Percentiles rank a stretch among this genome's conserved stretches.
Evolutionary conservation across 2,888 invertebrate genomes (phyloP).

Genomic region (Drosophila paranaensis): DNA sequence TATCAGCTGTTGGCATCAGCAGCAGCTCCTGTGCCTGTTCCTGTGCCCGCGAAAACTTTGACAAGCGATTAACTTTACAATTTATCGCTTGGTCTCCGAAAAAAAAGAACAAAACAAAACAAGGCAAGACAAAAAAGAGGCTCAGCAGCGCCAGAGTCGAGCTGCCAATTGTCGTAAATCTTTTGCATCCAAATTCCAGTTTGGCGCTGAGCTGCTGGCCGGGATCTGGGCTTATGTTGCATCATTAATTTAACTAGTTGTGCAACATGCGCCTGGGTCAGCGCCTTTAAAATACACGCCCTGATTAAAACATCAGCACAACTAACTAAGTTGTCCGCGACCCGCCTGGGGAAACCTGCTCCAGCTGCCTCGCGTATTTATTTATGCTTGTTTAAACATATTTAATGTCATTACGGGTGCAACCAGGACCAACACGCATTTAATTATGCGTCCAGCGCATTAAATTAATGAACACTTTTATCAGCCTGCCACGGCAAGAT

Average conservation of each 20-base stretch:
- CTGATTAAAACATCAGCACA: slow-evolving; percentile 77
- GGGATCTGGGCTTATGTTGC: slow-evolving; percentile 57
- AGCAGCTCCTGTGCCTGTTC: slow-evolving; percentile 33
- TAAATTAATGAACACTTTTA: slow-evolving; percentile 78
- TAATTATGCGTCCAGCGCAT: slow-evolving; percentile 75
- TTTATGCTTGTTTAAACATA: slow-evolving; percentile 81
- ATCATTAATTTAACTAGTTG: slow-evolving; percentile 82
- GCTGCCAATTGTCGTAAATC: slow-evolving; percentile 70
- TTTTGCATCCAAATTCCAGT: slow-evolving; percentile 32
- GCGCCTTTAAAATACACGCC: slow-evolving; percentile 53
- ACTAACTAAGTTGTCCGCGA: slow-evolving; percentile 33
- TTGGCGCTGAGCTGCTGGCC: slow-evolving; percentile 1
- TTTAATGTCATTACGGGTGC: slow-evolving; percentile 78
- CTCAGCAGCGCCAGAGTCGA: slow-evolving; percentile 27
- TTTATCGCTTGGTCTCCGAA: slow-evolving; percentile 63
- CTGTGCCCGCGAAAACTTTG: slow-evolving; percentile 70
- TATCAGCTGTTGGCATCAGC: slow-evolving; percentile 37
- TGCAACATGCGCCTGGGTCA: slow-evolving; percentile 72
- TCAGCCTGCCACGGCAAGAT: slow-evolving; percentile 38
- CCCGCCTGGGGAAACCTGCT: slow-evolving; percentile 1
- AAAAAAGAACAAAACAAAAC: slow-evolving; percentile 7
- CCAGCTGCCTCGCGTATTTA: slow-evolving; percentile 50
- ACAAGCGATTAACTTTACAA: slow-evolving; percentile 80
- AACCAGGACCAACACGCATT: slow-evolving; percentile 73
- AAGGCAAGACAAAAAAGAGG: slow-evolving; percentile 14